Base-by-base conservation (phyloP, 2,113 vertebrate species). In the Glaucomys volans region DNA sequence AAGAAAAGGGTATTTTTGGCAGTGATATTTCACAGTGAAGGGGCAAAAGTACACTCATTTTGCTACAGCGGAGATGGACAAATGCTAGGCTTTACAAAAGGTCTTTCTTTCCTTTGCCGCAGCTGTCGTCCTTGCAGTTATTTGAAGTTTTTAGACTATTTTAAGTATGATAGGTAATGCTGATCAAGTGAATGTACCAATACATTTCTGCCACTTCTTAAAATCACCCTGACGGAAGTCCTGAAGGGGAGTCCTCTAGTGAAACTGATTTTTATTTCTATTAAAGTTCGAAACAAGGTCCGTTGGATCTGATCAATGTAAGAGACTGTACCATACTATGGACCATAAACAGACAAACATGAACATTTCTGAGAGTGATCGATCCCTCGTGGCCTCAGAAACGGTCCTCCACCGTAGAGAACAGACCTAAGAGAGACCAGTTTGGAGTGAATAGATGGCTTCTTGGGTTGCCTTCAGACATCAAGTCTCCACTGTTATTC, bases 81-180 rank as follows among this genome's bases (percentile, higher is more conserved):
- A 37, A 8, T 20, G 66, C 62, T 32, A 20, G 77, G 32, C 5
- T 69, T 89, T 64, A 62, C 16, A 12, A n/a, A 64, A 37, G 35
- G 1, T 1, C 40, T 32, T 57, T 28, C 40, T 74, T 87, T 16
- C 40, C 26, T 40, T 76, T 1, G 22, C 64, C 28, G 37, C 40
- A 35, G 71, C 9, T 37, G 5, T 0, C 13, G 57, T 22, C 22
- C 26, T 72, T 22, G n/a, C 20, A 32, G 42, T 50, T 84, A 93
- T 52, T 87, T 72, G n/a, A 92, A 87, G 62, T 74, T 69, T 54
- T 52, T 80, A 40, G 12, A 26, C 22, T 67, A 54, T 62, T 86
- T 76, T 74, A 71, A 82, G 47, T 30, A 16, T 24, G 90, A 5
- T 40, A 14, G 22, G 14, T 20, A 52, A 52, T 69, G 54, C 69